Conservation (phyloP, 2,113 vertebrate genomes). For the Orcinus orca region DNA sequence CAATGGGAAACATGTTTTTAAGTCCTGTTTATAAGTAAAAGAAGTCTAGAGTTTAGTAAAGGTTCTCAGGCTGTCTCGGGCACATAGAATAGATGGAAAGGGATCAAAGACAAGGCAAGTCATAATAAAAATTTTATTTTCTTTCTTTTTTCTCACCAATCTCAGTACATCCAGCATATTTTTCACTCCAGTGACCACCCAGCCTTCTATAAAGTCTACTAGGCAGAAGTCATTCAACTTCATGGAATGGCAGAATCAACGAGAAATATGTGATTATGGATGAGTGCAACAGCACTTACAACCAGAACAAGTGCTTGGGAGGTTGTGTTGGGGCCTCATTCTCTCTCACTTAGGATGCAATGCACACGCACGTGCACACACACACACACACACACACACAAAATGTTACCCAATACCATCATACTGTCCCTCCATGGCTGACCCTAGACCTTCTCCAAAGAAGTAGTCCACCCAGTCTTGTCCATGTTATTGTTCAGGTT, state of each 20-base stretch:
- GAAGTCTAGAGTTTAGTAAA: not conserved
- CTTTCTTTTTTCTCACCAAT: not conserved
- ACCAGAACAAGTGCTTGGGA: not conserved
- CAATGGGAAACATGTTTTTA: not conserved
- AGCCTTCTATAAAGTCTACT: not conserved
- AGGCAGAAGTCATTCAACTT: not conserved
- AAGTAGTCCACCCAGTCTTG: not conserved
- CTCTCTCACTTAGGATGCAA: not conserved
- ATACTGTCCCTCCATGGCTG: not conserved
- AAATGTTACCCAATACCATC: not conserved
- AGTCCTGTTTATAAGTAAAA: not conserved
- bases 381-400: not conserved
- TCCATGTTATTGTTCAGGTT: not conserved
- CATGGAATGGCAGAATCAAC: not conserved
- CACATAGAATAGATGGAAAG: not conserved
- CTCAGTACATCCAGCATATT: not conserved
- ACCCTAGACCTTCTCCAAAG: not conserved
- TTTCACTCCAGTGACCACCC: not conserved
- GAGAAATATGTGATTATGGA: not conserved
- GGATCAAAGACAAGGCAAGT: not conserved
- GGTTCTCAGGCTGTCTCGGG: not conserved
- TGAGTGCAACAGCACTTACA: not conserved
- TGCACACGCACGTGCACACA: not conserved
- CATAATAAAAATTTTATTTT: not conserved
- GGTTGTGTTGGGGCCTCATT: not conserved